phyloP scores from a whole-genome alignment of 2,797 vertebrate species.

The Ibycter americanus region DNA sequence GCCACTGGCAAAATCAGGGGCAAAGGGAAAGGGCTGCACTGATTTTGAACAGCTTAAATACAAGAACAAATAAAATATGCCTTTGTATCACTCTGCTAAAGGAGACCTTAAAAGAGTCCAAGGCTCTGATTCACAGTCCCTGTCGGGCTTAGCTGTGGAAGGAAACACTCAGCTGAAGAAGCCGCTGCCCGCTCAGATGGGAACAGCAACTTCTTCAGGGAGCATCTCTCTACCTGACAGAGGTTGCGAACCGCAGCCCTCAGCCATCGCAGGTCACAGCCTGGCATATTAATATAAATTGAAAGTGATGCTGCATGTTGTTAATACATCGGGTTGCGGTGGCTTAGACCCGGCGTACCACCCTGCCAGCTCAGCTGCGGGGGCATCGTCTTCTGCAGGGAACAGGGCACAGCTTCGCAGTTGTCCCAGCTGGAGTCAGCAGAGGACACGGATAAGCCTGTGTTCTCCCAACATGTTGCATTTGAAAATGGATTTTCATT shows the following conservation, averaged over 20 bases:
- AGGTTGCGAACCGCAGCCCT: not conserved
- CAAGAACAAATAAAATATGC: not conserved
- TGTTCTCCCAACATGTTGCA: not conserved
- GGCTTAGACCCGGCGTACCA: not conserved
- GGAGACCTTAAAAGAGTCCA: not conserved
- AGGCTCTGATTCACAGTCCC: not conserved
- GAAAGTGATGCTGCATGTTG: not conserved
- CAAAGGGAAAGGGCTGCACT: not conserved
- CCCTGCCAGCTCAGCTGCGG: not conserved
- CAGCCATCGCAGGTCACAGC: not conserved
- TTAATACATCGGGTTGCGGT: not conserved
- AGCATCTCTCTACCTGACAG: not conserved
- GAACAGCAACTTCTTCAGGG: not conserved
- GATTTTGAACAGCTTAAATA: not conserved
- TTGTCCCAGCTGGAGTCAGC: not conserved
- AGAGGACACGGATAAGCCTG: not conserved
- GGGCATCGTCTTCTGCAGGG: not conserved
- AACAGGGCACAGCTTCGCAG: not conserved
- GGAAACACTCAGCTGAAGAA: not conserved
- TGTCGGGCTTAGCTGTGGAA: not conserved
- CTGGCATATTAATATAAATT: not conserved
- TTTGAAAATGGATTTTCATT: not conserved
- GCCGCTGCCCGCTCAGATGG: not conserved
- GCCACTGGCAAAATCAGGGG: not conserved
- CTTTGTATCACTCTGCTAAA: not conserved